Conservation (phyloP, 2,888 invertebrate species). For the Meganola albula region DNA sequence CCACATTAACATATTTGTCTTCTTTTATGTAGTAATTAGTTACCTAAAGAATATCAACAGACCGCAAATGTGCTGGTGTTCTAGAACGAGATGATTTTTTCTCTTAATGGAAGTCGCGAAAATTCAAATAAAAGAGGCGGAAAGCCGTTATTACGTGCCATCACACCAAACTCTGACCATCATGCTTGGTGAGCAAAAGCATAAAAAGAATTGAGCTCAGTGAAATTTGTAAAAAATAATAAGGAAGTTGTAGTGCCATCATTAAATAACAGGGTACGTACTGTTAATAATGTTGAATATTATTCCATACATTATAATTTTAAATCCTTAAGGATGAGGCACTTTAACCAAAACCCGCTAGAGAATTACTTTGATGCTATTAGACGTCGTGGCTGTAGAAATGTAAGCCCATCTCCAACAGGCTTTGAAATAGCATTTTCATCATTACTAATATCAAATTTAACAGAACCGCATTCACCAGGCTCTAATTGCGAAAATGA, state of each 20-base stretch:
- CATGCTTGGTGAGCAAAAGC: conserved; percentile 5
- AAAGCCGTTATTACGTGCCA: conserved; percentile 8
- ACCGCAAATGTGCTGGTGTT: too few species aligned
- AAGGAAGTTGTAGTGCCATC: conserved; percentile 1
- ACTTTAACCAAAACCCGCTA: conserved; percentile 8
- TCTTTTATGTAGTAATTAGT: background rate
- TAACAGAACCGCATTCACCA: background rate
- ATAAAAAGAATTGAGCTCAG: conserved; percentile 6
- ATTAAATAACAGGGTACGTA: conserved; percentile 6
- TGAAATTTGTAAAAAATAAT: conserved; percentile 7
- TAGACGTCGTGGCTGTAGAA: conserved; percentile 7
- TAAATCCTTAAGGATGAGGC: conserved; percentile 6
- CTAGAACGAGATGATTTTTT: too few species aligned
- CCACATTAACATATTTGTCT: background rate
- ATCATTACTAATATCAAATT: background rate
- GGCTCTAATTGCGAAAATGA: background rate
- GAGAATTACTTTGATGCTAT: conserved; percentile 10
- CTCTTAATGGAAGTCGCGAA: background rate
- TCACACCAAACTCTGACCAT: conserved; percentile 11
- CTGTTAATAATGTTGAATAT: conserved; percentile 3
- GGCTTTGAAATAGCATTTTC: conserved; percentile 9
- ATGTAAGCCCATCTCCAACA: background rate
- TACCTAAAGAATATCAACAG: background rate
- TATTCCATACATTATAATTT: conserved; percentile 1
- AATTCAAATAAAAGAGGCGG: conserved; percentile 4